Conservation (phyloP, 2,797 vertebrate genomes). For the Oophaga sylvatica region DNA sequence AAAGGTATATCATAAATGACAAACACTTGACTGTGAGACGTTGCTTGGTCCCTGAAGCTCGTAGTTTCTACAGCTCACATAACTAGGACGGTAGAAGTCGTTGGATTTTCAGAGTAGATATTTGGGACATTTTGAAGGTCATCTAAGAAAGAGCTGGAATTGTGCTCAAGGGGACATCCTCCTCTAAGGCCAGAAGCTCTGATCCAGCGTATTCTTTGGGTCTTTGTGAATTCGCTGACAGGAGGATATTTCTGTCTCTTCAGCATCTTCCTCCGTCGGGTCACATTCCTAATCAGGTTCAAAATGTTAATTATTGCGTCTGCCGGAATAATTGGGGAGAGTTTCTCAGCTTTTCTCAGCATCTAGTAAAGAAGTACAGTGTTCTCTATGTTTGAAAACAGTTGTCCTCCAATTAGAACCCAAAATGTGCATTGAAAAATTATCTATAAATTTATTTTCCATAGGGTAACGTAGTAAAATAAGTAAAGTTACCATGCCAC, state of each 20-base stretch:
- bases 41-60: not conserved
- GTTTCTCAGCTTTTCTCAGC: conserved; percentile 61
- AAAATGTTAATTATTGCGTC: conserved; percentile 86
- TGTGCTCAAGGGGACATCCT: not conserved
- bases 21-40: not conserved
- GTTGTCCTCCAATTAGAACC: conserved; percentile 9
- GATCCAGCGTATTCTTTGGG: conserved; percentile 6
- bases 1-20: not conserved
- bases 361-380: conserved; percentile 65
- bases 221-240: conserved; percentile 42
- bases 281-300: conserved; percentile 82
- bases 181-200: conserved; percentile 7
- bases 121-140: conserved; percentile 22
- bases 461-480: too few relatives aligned
- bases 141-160: conserved; percentile 3
- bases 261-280: conserved; percentile 49
- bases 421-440: too few relatives aligned
- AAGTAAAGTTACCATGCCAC: not conserved
- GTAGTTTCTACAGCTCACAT: not conserved
- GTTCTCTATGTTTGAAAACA: conserved; percentile 3
- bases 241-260: conserved; percentile 33
- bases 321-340: conserved; percentile 76
- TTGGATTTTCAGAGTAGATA: conserved; percentile 6
- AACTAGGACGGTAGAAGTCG: not conserved
- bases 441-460: not conserved